phyloP scores from a whole-genome alignment of 35 echinoderm and acorn worm genomes.

The Heliocidaris tuberculata region DNA sequence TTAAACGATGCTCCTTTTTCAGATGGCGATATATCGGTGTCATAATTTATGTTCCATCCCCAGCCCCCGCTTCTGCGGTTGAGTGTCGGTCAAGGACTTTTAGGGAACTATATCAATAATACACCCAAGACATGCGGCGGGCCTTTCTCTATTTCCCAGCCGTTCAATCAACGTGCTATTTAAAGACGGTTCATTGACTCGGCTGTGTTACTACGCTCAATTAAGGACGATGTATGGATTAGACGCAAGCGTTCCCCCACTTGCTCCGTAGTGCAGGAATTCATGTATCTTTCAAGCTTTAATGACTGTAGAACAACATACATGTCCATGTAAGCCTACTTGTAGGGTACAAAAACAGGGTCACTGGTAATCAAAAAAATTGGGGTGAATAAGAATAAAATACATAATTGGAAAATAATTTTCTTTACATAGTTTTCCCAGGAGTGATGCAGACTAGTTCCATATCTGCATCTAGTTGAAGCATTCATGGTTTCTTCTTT shows the following conservation, averaged over 20 bases:
- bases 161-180: conserved; percentile 9
- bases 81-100: not conserved
- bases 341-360: too few relatives aligned
- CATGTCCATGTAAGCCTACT: too few relatives aligned
- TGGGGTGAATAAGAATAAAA: too few relatives aligned
- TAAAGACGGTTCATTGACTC: conserved; percentile 11
- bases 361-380: too few relatives aligned
- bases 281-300: not conserved
- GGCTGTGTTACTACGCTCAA: conserved; percentile 7
- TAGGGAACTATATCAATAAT: conserved; percentile 13
- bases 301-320: not conserved
- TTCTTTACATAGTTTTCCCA: too few relatives aligned
- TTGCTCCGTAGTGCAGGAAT: not conserved
- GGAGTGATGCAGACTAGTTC: too few relatives aligned
- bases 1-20: not conserved
- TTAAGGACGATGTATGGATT: not conserved
- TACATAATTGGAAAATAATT: too few relatives aligned
- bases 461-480: too few relatives aligned
- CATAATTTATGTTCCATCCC: conserved; percentile 17
- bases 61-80: not conserved
- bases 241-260: not conserved
- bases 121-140: not conserved
- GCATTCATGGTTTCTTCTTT: too few relatives aligned
- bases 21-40: not conserved
- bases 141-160: not conserved